A percentile compares a stretch with the other conserved stretches of the same genome.
Conservation (phyloP, 2,113 vertebrate genomes). For the Crotophaga sulcirostris region DNA sequence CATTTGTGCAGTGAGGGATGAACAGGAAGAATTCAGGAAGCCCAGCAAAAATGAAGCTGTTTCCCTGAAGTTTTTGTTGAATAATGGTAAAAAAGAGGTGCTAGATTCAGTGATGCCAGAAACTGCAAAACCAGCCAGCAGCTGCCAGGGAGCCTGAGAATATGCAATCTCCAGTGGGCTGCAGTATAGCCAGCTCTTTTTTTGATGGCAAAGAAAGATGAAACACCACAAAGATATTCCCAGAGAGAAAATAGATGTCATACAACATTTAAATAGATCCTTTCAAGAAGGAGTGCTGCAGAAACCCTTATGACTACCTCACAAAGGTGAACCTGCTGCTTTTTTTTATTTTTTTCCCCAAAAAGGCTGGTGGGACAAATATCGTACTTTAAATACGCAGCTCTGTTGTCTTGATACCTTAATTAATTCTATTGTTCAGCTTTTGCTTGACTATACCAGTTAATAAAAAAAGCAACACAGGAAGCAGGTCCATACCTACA, state of each 20-base stretch:
- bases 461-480: conserved; percentile 16
- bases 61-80: neutral
- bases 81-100: neutral
- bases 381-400: conserved; percentile 58
- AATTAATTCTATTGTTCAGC: conserved; percentile 53
- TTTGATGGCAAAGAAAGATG: conserved; percentile 65
- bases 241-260: conserved; percentile 61
- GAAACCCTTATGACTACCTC: conserved; percentile 42
- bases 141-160: conserved; percentile 27
- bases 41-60: neutral
- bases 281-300: conserved; percentile 61
- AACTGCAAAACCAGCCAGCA: conserved; percentile 36
- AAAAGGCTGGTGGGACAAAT: neutral
- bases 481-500: neutral
- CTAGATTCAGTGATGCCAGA: neutral
- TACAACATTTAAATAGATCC: conserved; percentile 71
- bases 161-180: conserved; percentile 21
- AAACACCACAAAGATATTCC: conserved; percentile 52
- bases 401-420: conserved; percentile 32
- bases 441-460: neutral
- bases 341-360: neutral
- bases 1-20: neutral
- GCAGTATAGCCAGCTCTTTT: conserved; percentile 36
- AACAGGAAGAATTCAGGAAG: neutral
- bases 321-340: conserved; percentile 16